Conservation (phyloP, 1,140 invertebrate species). For the Drosophila kanapiae region DNA sequence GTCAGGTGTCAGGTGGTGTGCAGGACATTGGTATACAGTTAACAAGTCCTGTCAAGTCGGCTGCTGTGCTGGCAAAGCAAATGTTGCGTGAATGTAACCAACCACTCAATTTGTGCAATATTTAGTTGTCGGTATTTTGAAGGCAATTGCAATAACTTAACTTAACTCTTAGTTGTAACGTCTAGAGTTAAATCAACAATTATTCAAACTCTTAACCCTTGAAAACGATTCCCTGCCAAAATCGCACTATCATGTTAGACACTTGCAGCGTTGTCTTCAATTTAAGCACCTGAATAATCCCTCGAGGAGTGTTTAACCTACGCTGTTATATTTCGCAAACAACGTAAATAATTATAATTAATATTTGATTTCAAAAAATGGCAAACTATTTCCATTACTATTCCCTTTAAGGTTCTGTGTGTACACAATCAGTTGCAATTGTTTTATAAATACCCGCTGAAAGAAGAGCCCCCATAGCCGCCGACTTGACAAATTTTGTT, state of each 20-base stretch:
- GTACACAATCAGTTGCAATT: slow-evolving; percentile 29
- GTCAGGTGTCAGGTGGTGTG: slow-evolving; percentile 31
- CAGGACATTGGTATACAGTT: slow-evolving; percentile 36
- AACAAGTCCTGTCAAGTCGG: slow-evolving; percentile 71
- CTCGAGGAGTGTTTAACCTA: not conserved
- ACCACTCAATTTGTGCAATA: slow-evolving; percentile 54
- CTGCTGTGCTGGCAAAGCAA: slow-evolving; percentile 18
- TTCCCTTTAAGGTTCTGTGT: not conserved
- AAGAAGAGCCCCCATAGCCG: not conserved
- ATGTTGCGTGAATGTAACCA: slow-evolving; percentile 23
- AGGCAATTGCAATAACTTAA: slow-evolving; percentile 35
- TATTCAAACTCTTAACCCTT: slow-evolving; percentile 2
- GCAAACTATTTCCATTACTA: slow-evolving; percentile 4
- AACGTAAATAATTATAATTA: slow-evolving; percentile 27
- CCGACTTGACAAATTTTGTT: slow-evolving; percentile 52
- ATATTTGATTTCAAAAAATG: slow-evolving; percentile 9
- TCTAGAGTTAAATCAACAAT: slow-evolving; percentile 11
- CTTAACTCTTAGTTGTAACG: slow-evolving; percentile 9
- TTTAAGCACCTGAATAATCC: not conserved
- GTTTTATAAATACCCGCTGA: slow-evolving; percentile 35
- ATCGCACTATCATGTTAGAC: slow-evolving; percentile 15
- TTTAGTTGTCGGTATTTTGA: slow-evolving; percentile 42
- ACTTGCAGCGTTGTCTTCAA: slow-evolving; percentile 25
- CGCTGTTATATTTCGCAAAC: slow-evolving; percentile 18
- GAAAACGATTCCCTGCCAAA: slow-evolving; percentile 20